Conservation (phyloP, 2,888 invertebrate species). For the Mythimna loreyi region DNA sequence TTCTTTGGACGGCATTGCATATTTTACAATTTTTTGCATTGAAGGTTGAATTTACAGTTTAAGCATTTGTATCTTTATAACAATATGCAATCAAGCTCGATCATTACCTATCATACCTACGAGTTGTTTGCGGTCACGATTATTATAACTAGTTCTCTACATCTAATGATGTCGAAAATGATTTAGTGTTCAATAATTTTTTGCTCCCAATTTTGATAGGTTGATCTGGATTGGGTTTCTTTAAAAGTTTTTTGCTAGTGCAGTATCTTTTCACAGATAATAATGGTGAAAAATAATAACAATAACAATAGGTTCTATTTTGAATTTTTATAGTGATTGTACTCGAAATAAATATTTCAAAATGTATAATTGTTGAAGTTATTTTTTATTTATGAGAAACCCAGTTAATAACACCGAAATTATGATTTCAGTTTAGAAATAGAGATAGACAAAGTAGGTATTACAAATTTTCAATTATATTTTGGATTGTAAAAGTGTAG, state of each 20-base stretch:
- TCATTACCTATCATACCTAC: conserved; percentile 10
- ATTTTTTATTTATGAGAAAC: neutral
- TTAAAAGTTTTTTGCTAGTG: conserved; percentile 8
- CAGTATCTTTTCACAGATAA: neutral
- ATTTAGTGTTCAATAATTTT: conserved; percentile 20
- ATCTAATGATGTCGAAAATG: conserved; percentile 42
- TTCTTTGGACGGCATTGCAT: too few relatives aligned
- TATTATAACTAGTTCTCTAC: conserved; percentile 19
- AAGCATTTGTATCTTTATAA: conserved; percentile 35
- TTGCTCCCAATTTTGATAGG: conserved; percentile 12
- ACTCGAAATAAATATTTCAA: neutral
- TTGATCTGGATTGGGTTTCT: conserved; percentile 8
- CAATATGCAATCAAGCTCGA: conserved; percentile 43
- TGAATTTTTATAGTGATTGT: too few relatives aligned
- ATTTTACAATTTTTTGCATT: conserved; percentile 13
- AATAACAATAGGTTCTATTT: neutral
- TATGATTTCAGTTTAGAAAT: neutral
- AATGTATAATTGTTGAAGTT: neutral
- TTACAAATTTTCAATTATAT: neutral
- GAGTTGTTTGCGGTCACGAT: conserved; percentile 51
- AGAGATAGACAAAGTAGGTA: neutral
- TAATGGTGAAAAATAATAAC: neutral
- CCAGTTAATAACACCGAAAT: neutral
- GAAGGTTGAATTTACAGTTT: conserved; percentile 14
- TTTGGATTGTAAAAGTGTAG: neutral